A percentile compares a stretch with the other conserved stretches of the same genome.
Conservation (phyloP, 2,888 invertebrate species). For the Electrophaes corylata region DNA sequence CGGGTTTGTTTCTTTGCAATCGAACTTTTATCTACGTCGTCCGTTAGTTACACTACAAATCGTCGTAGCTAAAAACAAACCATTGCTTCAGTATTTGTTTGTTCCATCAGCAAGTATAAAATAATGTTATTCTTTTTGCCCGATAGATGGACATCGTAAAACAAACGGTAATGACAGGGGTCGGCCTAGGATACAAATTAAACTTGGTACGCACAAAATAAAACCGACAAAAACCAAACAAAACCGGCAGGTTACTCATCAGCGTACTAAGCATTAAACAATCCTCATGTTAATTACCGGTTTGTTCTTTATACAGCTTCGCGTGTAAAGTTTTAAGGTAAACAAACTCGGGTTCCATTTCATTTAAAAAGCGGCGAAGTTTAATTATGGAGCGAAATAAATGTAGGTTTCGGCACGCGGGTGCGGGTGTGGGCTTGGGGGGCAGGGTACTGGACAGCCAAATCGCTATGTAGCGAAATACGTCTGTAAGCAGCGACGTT, state of each 20-base stretch:
- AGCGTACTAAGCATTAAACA: slow-evolving; percentile 16
- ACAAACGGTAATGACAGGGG: too few species aligned
- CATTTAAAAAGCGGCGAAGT: slow-evolving; percentile 25
- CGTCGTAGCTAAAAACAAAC: too few species aligned
- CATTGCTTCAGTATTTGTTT: too few species aligned
- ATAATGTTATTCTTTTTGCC: too few species aligned
- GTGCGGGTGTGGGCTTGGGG: not conserved
- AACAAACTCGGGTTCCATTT: slow-evolving; percentile 31
- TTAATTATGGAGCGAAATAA: slow-evolving; percentile 23
- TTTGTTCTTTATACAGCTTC: slow-evolving; percentile 20
- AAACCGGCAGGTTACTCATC: slow-evolving; percentile 1
- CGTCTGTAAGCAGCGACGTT: too few species aligned
- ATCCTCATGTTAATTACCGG: slow-evolving; percentile 23
- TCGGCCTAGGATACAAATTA: too few species aligned
- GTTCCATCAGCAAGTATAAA: too few species aligned
- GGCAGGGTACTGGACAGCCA: not conserved
- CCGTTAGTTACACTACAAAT: too few species aligned
- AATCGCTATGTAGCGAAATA: slow-evolving; percentile 1
- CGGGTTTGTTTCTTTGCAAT: too few species aligned
- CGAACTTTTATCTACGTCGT: too few species aligned
- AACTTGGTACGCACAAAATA: not conserved
- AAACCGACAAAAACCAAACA: not conserved
- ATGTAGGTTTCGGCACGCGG: slow-evolving; percentile 24
- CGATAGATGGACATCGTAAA: too few species aligned
- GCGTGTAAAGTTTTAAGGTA: slow-evolving; percentile 17